Evolutionary conservation across 2,888 invertebrate species (phyloP).

Genomic region (Andrena bucephala): DNA sequence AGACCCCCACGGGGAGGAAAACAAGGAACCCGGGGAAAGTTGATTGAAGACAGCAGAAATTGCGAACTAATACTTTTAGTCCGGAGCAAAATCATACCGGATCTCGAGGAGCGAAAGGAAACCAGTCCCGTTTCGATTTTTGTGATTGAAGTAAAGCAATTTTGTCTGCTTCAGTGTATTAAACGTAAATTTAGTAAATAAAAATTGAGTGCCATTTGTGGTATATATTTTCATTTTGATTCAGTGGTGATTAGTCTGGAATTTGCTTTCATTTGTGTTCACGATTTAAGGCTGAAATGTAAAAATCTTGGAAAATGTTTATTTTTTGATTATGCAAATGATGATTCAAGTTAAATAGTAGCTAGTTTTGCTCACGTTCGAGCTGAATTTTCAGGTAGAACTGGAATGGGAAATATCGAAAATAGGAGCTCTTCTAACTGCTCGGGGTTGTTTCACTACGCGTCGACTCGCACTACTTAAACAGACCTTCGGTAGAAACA

Average conservation of each 20-base stretch:
- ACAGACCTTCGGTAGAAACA: neutral
- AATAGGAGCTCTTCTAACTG: slow-evolving; percentile 20
- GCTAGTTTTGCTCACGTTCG: neutral
- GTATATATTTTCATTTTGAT: too few relatives aligned
- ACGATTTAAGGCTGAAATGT: too few relatives aligned
- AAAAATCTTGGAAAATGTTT: too few relatives aligned
- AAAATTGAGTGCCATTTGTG: too few relatives aligned
- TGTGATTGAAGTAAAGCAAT: neutral
- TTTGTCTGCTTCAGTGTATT: neutral
- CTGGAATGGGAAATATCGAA: slow-evolving; percentile 15
- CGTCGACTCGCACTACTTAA: slow-evolving; percentile 31
- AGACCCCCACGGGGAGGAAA: neutral
- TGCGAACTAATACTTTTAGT: slow-evolving; percentile 2
- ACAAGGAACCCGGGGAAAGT: neutral
- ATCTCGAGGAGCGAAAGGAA: neutral
- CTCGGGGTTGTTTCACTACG: slow-evolving; percentile 26
- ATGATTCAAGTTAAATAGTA: neutral
- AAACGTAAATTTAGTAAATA: too few relatives aligned
- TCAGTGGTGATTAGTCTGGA: too few relatives aligned
- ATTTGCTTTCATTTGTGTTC: too few relatives aligned
- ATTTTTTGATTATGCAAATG: too few relatives aligned
- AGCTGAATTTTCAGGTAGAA: neutral
- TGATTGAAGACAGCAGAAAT: neutral
- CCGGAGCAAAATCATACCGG: neutral
- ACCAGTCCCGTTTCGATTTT: neutral